Evolutionary conservation across 2,888 invertebrate genomes (phyloP).

Genomic region (Germaria angustata): DNA sequence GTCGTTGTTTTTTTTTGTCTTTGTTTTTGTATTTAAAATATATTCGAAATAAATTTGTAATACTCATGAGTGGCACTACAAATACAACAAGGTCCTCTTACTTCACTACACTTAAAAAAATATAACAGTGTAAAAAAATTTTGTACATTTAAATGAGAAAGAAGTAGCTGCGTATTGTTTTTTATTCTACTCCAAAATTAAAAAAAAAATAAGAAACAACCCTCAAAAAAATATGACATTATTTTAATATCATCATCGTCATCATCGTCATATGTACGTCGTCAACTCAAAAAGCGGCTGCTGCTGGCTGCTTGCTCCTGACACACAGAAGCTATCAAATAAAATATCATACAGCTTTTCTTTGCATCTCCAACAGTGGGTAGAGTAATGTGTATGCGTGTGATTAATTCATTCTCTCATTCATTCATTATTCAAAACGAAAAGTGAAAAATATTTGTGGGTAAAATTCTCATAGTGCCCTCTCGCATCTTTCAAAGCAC

Average conservation of each 20-base stretch:
- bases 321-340: slow-evolving; percentile 21
- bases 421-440: slow-evolving; percentile 46
- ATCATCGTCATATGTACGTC: slow-evolving; percentile 18
- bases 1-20: background rate
- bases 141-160: background rate
- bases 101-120: slow-evolving; percentile 35
- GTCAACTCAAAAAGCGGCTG: background rate
- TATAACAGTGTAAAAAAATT: slow-evolving; percentile 18
- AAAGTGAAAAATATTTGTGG: slow-evolving; percentile 37
- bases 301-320: slow-evolving; percentile 39
- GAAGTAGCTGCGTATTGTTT: slow-evolving; percentile 26
- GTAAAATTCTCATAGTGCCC: slow-evolving; percentile 59
- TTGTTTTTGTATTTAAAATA: slow-evolving; percentile 37
- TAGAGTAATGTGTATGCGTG: slow-evolving; percentile 63
- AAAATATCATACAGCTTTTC: slow-evolving; percentile 38
- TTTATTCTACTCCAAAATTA: slow-evolving; percentile 24
- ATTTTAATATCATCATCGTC: slow-evolving; percentile 36
- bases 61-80: slow-evolving; percentile 63
- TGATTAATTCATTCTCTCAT: slow-evolving; percentile 59
- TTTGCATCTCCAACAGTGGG: slow-evolving; percentile 5
- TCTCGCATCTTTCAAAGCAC: slow-evolving; percentile 13
- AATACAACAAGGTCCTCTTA: slow-evolving; percentile 47
- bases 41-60: slow-evolving; percentile 63
- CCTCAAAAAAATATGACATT: slow-evolving; percentile 56
- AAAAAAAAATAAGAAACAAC: slow-evolving; percentile 25